Base-by-base conservation (phyloP, 2,888 invertebrate species). In the Pseudolycoriella hygida region DNA sequence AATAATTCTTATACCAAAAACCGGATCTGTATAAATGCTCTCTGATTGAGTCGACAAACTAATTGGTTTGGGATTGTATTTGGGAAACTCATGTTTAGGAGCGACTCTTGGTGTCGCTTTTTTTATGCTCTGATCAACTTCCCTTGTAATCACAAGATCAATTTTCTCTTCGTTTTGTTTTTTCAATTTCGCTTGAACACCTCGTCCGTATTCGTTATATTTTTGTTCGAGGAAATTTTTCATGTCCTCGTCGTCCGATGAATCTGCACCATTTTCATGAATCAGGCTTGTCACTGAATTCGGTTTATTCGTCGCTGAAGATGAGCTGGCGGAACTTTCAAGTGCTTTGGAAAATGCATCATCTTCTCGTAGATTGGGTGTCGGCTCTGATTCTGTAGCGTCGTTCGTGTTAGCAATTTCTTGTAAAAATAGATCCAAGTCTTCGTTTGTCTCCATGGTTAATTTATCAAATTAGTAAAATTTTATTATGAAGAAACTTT, bases 221-320 rank as follows among this genome's bases (percentile, higher is more conserved):
- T 76, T 79, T 51, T 72, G 69, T 56, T 80, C 74, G n/a, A 81
- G 73, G 55, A 74, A 78, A 62, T 83, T 77, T 55, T 76, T 71
- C 50, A 73, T 74, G 52, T 80, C 81, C 60, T 87, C 87, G 50
- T 88, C 86, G 53, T 87, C 87, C 0, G 86, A 86, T 1, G 83
- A 83, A 59, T 87, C 84, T 14, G 15, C 15, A 34, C 15, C 34
- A 14, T 12, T 14, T 12, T 12, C 15, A 34, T 34, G 34, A 34
- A 34, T 14, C 12, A 34, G 3, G n/a, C 34, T 34, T 14, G 34
- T 6, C 25, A 25, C 25, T 25, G 25, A n/a, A n/a, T n/a, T 25
- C 8, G 25, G 25, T 8, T 25, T 25, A n/a, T n/a, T n/a, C 5
- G 25, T 6, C 4, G 25, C 8, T 25, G 25, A 6, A 8, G 25